Evolutionary conservation across 2,888 invertebrate species (phyloP).

Genomic region (Brachylomia viminalis): DNA sequence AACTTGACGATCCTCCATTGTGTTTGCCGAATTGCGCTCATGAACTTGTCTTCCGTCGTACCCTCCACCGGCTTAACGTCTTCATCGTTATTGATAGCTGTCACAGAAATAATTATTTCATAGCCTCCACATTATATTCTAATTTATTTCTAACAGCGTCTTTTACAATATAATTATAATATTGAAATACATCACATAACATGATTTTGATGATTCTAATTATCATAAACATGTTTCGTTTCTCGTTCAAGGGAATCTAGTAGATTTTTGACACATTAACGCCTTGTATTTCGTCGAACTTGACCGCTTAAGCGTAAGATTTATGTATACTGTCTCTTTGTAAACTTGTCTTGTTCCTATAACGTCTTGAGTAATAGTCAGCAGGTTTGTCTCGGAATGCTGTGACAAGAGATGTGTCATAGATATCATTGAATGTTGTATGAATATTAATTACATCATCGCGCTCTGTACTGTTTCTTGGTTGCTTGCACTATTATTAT

Average conservation of each 20-base stretch:
- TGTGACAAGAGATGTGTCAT: background rate
- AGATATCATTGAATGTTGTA: background rate
- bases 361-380: background rate
- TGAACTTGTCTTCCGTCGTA: background rate
- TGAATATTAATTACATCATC: no score
- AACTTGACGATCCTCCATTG: background rate
- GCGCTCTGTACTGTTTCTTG: no score
- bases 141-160: conserved; percentile 15
- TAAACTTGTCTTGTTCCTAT: conserved; percentile 7
- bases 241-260: conserved; percentile 63
- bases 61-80: background rate
- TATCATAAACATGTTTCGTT: conserved; percentile 53
- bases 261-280: conserved; percentile 33
- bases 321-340: conserved; percentile 33
- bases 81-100: conserved; percentile 2
- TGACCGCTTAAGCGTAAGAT: conserved; percentile 35
- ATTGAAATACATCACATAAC: conserved; percentile 39
- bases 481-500: background rate
- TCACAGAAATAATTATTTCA: background rate
- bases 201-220: conserved; percentile 46
- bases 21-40: background rate
- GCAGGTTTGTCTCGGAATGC: background rate
- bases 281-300: conserved; percentile 38
- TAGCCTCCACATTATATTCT: background rate
- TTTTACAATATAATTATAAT: conserved; percentile 15